Base-by-base conservation (phyloP, 1,140 invertebrate genomes). In the Papilio helenus region DNA sequence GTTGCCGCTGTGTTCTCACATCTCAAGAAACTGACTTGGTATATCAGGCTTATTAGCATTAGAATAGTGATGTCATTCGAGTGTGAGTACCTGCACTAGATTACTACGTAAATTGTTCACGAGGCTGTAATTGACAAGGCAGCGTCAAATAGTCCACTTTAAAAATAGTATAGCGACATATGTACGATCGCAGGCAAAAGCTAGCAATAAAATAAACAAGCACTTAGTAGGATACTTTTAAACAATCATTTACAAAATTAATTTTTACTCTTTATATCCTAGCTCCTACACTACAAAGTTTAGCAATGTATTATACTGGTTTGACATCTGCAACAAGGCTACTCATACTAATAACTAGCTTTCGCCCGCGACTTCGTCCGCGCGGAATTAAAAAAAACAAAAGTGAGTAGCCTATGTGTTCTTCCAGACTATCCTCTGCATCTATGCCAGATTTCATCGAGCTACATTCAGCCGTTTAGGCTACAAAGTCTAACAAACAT, bases 101-200 rank as follows among this genome's bases (percentile, higher is more conserved):
- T 61, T 26, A 61, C 0, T 61, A 61, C 55, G 20, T 58, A 49
- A 49, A 58, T 61, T 23, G 58, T 61, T 61, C 26, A 61, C 9
- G 58, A 61, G 76, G 58, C 65, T 23, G 49, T 78, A 44, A 77
- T 61, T 61, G 58, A 26, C n/a, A 61, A 61, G 23, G 2, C 20
- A 61, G 58, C 58, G 20, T 61, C 9, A 61, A 26, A 61, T 61
- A 61, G 20, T 26, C 7, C 20, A 9, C 5, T 20, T 1, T 58
- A 58, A 58, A 29, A 29, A 29, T 29, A 29, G 29, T 29, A 29
- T 29, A 2, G 3, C 29, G 29, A 29, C 29, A 29, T 29, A 29
- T 29, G 29, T 29, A 29, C 3, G 29, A 0, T 4, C 34, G 34
- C 34, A 34, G 3, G 34, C 5, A 34, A 39, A n/a, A 8, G 4